A percentile compares a stretch with the other conserved stretches of the same genome.
Conservation (phyloP, 64 coral and sea anemone species). For the Astreopora myriophthalma region DNA sequence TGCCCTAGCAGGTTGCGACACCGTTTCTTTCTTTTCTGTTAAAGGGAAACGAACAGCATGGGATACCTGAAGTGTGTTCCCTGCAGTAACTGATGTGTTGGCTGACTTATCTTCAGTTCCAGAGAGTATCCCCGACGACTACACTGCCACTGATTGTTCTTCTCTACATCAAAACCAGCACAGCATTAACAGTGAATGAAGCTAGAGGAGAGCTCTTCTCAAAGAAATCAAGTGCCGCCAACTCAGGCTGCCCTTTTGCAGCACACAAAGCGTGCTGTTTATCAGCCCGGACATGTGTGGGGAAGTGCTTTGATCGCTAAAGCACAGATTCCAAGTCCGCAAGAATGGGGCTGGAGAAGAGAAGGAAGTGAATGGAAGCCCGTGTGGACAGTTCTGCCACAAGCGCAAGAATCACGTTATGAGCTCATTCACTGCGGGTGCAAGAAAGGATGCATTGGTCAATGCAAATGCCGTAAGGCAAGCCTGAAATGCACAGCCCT, state of each 20-base stretch:
- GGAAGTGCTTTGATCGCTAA: not conserved
- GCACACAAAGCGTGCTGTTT: not conserved
- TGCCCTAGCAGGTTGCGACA: slow-evolving; percentile 15
- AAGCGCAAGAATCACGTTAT: too few relatives aligned
- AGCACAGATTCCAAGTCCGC: too few relatives aligned
- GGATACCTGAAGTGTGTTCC: not conserved
- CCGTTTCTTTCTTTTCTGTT: not conserved
- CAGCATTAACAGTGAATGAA: slow-evolving; percentile 17
- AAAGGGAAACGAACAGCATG: not conserved
- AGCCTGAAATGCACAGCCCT: not conserved
- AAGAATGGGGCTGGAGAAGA: too few relatives aligned
- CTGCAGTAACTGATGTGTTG: not conserved
- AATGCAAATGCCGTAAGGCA: too few relatives aligned
- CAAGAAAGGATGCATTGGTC: too few relatives aligned
- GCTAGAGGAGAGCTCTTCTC: slow-evolving; percentile 41
- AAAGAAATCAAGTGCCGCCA: not conserved
- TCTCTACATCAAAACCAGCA: slow-evolving; percentile 30
- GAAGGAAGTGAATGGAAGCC: too few relatives aligned
- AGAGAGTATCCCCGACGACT: not conserved
- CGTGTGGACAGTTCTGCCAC: too few relatives aligned
- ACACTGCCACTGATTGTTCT: slow-evolving; percentile 15
- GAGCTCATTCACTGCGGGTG: too few relatives aligned
- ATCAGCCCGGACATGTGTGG: slow-evolving; percentile 36
- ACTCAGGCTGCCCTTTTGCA: not conserved
- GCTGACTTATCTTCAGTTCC: not conserved